Conservation (phyloP, 2,888 invertebrate genomes). For the Lasioglossum leucozonium region DNA sequence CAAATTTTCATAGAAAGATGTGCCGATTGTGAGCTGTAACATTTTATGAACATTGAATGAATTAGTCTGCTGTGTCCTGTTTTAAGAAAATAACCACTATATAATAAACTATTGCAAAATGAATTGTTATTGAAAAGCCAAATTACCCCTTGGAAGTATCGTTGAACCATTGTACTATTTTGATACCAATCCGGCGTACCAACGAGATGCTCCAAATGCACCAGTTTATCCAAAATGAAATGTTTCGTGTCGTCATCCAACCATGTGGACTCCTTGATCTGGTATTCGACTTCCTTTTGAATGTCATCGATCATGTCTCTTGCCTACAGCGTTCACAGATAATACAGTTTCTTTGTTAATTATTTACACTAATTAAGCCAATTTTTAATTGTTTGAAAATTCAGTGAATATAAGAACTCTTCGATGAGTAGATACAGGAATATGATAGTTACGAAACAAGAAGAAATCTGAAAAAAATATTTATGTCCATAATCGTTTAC, state of each 20-base stretch:
- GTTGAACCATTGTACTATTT: slow-evolving; percentile 85
- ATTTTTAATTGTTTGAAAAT: too few relatives aligned
- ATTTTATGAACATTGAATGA: slow-evolving; percentile 48
- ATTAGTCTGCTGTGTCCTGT: neutral
- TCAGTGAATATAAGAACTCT: too few relatives aligned
- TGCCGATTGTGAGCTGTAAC: slow-evolving; percentile 52
- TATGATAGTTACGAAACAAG: too few relatives aligned
- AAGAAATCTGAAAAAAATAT: neutral
- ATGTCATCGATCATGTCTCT: slow-evolving; percentile 86
- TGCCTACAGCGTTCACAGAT: slow-evolving; percentile 72
- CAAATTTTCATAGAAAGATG: slow-evolving; percentile 59
- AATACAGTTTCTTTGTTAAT: neutral
- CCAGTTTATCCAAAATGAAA: slow-evolving; percentile 85
- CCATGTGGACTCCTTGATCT: slow-evolving; percentile 86
- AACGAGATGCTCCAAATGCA: slow-evolving; percentile 85
- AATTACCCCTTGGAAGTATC: slow-evolving; percentile 85
- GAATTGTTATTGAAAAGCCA: slow-evolving; percentile 31
- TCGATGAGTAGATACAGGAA: too few relatives aligned
- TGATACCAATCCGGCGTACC: slow-evolving; percentile 87
- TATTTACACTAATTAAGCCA: too few relatives aligned
- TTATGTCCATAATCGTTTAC: slow-evolving; percentile 36
- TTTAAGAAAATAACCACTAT: neutral
- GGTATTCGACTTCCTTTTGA: slow-evolving; percentile 85
- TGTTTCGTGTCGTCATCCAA: slow-evolving; percentile 86
- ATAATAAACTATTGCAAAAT: neutral